These are phyloP conservation scores for Sipha flava DNA, from an alignment of 1,140 invertebrate species.

Conservation along the genomic window DNA sequence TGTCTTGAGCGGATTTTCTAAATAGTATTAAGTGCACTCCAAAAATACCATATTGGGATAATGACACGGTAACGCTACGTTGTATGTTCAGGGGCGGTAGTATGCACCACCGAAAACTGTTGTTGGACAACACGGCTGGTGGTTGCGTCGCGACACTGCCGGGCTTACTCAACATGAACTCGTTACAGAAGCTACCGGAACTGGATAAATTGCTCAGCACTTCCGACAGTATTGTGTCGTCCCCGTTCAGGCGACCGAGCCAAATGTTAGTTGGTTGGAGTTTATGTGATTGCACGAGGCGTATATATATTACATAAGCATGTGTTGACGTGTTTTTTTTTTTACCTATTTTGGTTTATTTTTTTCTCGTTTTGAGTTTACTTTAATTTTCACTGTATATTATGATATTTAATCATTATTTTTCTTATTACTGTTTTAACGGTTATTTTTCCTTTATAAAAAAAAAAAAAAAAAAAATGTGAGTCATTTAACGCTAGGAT, in stretches of 20 bases:
- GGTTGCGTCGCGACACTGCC: neutral
- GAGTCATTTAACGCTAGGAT: too few relatives aligned
- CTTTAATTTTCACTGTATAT: too few relatives aligned
- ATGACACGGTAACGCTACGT: too few relatives aligned
- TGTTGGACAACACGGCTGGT: neutral
- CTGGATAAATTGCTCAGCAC: constrained; percentile 28
- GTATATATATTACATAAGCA: neutral
- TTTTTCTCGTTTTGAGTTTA: too few relatives aligned
- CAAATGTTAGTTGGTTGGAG: constrained; percentile 6
- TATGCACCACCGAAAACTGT: constrained; percentile 16
- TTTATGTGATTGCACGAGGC: neutral
- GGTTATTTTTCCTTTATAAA: too few relatives aligned
- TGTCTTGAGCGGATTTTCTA: too few relatives aligned
- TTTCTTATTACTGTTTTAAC: too few relatives aligned
- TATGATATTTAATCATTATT: too few relatives aligned
- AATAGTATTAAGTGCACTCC: too few relatives aligned
- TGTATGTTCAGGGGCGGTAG: constrained; percentile 12
- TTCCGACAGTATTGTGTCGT: neutral
- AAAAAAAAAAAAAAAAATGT: too few relatives aligned
- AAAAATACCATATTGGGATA: too few relatives aligned
- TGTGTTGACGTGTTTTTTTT: neutral
- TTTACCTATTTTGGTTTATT: neutral
- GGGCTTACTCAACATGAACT: neutral
- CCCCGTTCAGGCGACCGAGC: constrained; percentile 12
- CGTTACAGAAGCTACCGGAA: constrained; percentile 15